Evolutionary conservation across 2,888 invertebrate species (phyloP).

Genomic region (Dynastes tityus): DNA sequence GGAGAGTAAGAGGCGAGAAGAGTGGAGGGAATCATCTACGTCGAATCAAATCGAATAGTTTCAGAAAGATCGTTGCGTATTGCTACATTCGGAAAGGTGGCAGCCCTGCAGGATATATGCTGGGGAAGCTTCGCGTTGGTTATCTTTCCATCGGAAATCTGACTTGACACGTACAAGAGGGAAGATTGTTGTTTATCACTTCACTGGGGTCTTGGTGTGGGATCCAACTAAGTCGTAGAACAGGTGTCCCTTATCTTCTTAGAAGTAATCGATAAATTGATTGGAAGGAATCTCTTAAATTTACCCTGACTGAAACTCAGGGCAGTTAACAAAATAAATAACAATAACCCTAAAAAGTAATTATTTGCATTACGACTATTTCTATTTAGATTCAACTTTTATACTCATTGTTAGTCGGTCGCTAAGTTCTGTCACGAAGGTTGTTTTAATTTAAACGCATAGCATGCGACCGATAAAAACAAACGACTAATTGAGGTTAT

Average conservation of each 20-base stretch:
- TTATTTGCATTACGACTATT: too few relatives aligned
- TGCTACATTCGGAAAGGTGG: too few relatives aligned
- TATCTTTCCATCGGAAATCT: slow-evolving; percentile 40
- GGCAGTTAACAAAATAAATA: too few relatives aligned
- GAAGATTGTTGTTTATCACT: slow-evolving; percentile 38
- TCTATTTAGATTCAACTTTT: too few relatives aligned
- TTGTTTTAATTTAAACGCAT: too few relatives aligned
- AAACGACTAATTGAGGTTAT: too few relatives aligned
- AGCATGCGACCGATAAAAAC: too few relatives aligned
- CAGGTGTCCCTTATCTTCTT: slow-evolving; percentile 11
- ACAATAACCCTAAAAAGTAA: too few relatives aligned
- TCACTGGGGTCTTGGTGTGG: not conserved
- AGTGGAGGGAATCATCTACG: slow-evolving; percentile 18
- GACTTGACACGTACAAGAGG: slow-evolving; percentile 32
- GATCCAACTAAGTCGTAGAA: not conserved
- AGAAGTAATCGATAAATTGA: not conserved
- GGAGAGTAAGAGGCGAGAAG: not conserved
- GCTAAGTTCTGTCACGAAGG: too few relatives aligned
- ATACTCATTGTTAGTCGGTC: too few relatives aligned
- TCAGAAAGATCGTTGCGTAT: not conserved
- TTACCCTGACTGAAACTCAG: too few relatives aligned
- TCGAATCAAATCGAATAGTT: slow-evolving; percentile 13
- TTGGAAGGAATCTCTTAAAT: not conserved
- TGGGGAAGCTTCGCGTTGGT: not conserved
- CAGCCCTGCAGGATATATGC: too few relatives aligned